Conservation (phyloP, 2,797 vertebrate species). For the Argyrosomus regius region DNA sequence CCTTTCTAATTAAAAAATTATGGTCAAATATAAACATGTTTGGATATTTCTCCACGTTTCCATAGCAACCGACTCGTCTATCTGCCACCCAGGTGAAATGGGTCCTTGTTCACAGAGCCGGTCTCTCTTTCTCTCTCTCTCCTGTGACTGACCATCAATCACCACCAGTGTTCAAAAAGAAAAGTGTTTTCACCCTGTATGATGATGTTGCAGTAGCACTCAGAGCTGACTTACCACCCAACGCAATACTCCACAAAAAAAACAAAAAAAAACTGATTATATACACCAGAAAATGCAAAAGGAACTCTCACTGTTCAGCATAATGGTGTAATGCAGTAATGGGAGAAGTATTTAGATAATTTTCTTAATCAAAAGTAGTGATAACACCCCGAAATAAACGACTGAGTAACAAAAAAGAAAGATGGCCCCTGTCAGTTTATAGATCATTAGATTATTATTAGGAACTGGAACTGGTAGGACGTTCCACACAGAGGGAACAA, state of each 20-base stretch:
- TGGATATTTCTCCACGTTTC: slow-evolving; percentile 38
- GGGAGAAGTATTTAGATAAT: not conserved
- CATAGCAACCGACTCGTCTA: slow-evolving; percentile 46
- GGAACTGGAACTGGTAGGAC: too few relatives aligned
- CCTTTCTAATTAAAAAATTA: slow-evolving; percentile 13
- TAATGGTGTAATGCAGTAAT: not conserved
- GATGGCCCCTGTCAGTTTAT: too few relatives aligned
- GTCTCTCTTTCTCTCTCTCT: not conserved
- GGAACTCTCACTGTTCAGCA: not conserved
- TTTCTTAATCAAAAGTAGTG: not conserved
- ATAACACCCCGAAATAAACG: not conserved
- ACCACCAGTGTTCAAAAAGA: not conserved
- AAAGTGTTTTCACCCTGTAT: not conserved
- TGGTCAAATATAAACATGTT: slow-evolving; percentile 1
- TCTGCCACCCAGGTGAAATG: slow-evolving; percentile 29
- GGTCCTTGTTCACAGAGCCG: slow-evolving; percentile 14
- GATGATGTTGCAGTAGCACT: not conserved
- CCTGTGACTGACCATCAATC: slow-evolving; percentile 24
- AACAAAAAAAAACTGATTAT: not conserved
- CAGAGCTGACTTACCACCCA: not conserved
- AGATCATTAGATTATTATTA: too few relatives aligned
- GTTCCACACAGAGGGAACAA: too few relatives aligned
- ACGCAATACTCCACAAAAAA: not conserved
- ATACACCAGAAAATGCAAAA: not conserved
- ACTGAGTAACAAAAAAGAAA: too few relatives aligned